Conservation (phyloP, 2,113 vertebrate species). For the Papio anubis region DNA sequence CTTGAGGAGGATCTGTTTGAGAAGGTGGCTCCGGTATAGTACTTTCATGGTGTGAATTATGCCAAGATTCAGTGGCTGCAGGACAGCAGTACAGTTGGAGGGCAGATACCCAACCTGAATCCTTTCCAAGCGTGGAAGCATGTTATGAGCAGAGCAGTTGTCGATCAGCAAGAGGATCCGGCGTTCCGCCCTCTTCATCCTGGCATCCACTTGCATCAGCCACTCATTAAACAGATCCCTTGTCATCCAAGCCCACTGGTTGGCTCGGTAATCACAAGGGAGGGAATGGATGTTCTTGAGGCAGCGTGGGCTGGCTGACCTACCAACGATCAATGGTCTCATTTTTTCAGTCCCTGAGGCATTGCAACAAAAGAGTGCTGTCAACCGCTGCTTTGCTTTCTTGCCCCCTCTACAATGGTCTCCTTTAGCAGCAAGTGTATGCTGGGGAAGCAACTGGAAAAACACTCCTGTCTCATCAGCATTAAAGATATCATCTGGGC, state of each 20-base stretch:
- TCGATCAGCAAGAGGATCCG: constrained; percentile 23
- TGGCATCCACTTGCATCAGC: constrained; percentile 27
- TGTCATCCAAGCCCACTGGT: constrained; percentile 28
- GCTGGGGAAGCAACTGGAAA: constrained; percentile 51
- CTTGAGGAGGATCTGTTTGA: constrained; percentile 39
- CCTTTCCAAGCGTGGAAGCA: neutral
- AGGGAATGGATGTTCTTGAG: constrained; percentile 47
- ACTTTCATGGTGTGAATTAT: constrained; percentile 36
- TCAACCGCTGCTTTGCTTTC: constrained; percentile 39
- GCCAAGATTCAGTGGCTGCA: constrained; percentile 40
- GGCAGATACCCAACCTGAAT: constrained; percentile 31
- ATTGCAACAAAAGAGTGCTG: constrained; percentile 61
- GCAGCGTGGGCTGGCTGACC: constrained; percentile 41
- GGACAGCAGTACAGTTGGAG: constrained; percentile 23
- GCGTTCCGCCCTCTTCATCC: constrained; percentile 7
- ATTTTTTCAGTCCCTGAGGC: constrained; percentile 61
- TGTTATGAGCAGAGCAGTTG: constrained; percentile 12
- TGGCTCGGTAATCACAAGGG: constrained; percentile 46
- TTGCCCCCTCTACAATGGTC: constrained; percentile 46
- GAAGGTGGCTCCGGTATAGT: neutral
- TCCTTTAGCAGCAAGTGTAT: constrained; percentile 50
- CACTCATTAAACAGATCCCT: constrained; percentile 47
- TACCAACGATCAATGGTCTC: constrained; percentile 59
- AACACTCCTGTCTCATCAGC: constrained; percentile 48
- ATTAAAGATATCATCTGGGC: constrained; percentile 59